A percentile compares a stretch with the other conserved stretches of the same genome.
These are phyloP conservation scores for Eristalinus aeneus DNA, from an alignment of 2,888 invertebrate species.

Conservation along the genomic window DNA sequence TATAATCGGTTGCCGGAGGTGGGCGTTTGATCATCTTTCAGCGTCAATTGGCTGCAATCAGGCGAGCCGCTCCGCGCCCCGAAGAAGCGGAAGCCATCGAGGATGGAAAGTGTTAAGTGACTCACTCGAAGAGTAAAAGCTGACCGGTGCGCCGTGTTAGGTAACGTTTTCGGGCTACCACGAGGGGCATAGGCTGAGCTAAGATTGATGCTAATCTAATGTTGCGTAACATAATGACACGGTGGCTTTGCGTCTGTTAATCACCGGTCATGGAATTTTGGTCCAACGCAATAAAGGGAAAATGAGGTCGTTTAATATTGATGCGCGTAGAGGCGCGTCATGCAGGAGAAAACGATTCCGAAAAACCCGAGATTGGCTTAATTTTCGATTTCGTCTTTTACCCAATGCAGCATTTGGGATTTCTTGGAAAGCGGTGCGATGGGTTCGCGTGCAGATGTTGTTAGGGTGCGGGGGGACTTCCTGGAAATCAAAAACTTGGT, in stretches of 20 bases:
- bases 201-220: slow-evolving; percentile 27
- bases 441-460: neutral
- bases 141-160: slow-evolving; percentile 16
- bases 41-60: slow-evolving; percentile 17
- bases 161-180: slow-evolving; percentile 26
- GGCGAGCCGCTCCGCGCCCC: neutral
- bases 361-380: neutral
- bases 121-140: slow-evolving; percentile 9
- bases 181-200: neutral
- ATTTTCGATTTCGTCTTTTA: neutral
- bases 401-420: neutral
- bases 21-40: slow-evolving; percentile 13
- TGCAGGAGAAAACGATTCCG: neutral
- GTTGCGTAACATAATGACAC: slow-evolving; percentile 27
- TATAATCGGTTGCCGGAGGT: slow-evolving; percentile 1
- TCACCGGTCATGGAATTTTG: neutral
- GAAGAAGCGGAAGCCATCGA: neutral
- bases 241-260: neutral
- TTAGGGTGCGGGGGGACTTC: neutral
- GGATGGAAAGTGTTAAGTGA: slow-evolving; percentile 34
- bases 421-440: neutral
- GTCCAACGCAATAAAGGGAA: neutral
- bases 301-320: neutral
- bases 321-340: neutral
- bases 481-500: neutral